Base-by-base conservation (phyloP, 2,113 vertebrate species). In the Acanthochromis polyacanthus region DNA sequence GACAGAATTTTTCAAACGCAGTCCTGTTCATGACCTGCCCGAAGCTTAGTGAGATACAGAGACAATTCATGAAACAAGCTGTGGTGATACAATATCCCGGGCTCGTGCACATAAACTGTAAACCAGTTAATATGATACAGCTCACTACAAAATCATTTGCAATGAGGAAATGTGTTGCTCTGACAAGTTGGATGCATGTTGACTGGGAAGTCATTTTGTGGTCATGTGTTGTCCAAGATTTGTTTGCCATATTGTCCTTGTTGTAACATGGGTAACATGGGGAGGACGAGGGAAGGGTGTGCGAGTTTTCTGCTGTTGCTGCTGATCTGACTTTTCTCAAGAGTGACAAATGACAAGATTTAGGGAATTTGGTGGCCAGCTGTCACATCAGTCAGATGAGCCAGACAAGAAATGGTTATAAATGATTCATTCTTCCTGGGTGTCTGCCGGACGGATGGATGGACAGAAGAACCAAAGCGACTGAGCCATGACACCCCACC, bases 391-490 rank as follows among this genome's bases (percentile, higher is more conserved):
- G 71, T 89, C 85, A 78, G 72, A 86, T 22, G 19, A 68, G 77
- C 75, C 83, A 83, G 86, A 92, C 68, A 63, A 80, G 77, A 91
- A 90, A 75, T 65, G 78, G 60, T 80, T 69, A 86, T 89, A 71
- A 94, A 91, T 93, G 90, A 93, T 91, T 93, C 73, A 91, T 91
- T 79, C 69, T 88, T 84, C 56, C 88, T 57, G 77, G 69, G 56
- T 57, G 83, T 78, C 70, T 84, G 82, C 63, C 60, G 79, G 86
- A 88, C 71, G 69, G 84, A 82, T 57, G 78, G 84, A 81, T 28
- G 45, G 74, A 72, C 62, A 48, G 58, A 79, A 11, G 55, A 81
- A 75, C 62, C 77, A 57, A 43, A 82, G 81, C 30, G 62, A 58
- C 71, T 77, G 84, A 76, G 73, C 82, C 86, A 75, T 62, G 85